phyloP scores from a whole-genome alignment of 2,888 invertebrate genomes.

The Pardosa pseudoannulata region DNA sequence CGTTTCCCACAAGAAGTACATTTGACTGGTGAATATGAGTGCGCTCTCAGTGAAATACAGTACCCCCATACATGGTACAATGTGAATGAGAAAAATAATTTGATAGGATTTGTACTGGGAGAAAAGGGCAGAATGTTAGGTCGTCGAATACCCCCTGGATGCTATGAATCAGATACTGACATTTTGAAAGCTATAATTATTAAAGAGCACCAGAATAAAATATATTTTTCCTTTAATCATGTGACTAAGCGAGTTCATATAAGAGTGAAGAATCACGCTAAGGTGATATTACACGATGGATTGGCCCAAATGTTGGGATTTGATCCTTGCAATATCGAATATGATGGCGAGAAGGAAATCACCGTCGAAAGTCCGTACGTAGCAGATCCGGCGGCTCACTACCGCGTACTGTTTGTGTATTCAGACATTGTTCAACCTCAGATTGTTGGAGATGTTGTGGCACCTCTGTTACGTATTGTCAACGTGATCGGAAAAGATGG shows the following conservation, averaged over 20 bases:
- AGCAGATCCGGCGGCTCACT: constrained; percentile 29
- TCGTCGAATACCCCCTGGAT: constrained; percentile 1
- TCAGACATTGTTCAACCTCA: constrained; percentile 16
- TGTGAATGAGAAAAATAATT: constrained; percentile 10
- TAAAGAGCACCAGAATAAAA: background rate
- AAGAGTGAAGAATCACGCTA: constrained; percentile 14
- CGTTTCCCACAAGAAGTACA: constrained; percentile 73
- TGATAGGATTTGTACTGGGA: constrained; percentile 3
- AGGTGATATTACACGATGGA: constrained; percentile 13
- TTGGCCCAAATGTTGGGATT: constrained; percentile 21
- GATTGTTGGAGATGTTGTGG: constrained; percentile 19
- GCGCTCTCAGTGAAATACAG: constrained; percentile 73
- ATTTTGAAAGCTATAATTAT: constrained; percentile 7
- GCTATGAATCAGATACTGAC: constrained; percentile 6
- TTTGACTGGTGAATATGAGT: constrained; percentile 74
- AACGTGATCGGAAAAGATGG: constrained; percentile 57
- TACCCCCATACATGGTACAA: constrained; percentile 62
- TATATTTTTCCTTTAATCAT: background rate
- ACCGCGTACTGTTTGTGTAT: background rate
- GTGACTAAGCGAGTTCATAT: constrained; percentile 16
- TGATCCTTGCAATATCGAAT: constrained; percentile 1
- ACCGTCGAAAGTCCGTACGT: constrained; percentile 8
- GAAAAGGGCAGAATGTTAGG: background rate
- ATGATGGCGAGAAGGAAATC: background rate
- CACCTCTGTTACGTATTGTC: constrained; percentile 74